These are phyloP conservation scores for Andrena marginata DNA, from an alignment of 2,888 invertebrate species.

Conservation along the genomic window DNA sequence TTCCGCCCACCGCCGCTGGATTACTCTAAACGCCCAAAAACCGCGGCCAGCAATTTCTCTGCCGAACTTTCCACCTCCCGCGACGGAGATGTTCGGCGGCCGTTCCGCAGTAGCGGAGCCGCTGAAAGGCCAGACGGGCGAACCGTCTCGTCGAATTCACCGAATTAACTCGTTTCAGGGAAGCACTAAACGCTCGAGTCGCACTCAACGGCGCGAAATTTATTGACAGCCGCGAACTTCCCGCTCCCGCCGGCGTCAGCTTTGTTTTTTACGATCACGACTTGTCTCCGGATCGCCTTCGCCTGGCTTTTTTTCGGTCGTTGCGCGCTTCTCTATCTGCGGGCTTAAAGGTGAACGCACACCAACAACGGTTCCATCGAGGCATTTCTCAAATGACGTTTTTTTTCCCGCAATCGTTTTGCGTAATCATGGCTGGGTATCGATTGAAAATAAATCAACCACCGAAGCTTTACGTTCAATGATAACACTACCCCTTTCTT, in stretches of 20 bases:
- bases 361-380: not conserved
- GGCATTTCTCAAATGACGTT: not conserved
- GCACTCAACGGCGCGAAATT: constrained; percentile 13
- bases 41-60: not conserved
- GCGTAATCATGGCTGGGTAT: not conserved
- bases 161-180: constrained; percentile 1
- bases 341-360: constrained; percentile 30
- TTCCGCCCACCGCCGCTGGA: constrained; percentile 2
- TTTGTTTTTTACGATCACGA: constrained; percentile 47
- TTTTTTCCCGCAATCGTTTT: not conserved
- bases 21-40: not conserved
- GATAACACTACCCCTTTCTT: too few relatives aligned
- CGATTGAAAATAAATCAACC: not conserved
- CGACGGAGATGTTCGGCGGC: too few relatives aligned
- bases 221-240: constrained; percentile 14
- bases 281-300: constrained; percentile 27
- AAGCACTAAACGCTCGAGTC: not conserved
- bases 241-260: constrained; percentile 22
- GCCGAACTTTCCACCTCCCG: not conserved
- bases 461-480: not conserved
- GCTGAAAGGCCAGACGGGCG: too few relatives aligned
- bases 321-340: not conserved
- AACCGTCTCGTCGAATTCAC: not conserved
- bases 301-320: constrained; percentile 26
- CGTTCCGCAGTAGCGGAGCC: too few relatives aligned